A percentile compares a stretch with the other conserved stretches of the same genome.
These are phyloP conservation scores for Edolisoma coerulescens DNA, from an alignment of 2,113 vertebrate genomes.

Conservation along the genomic window DNA sequence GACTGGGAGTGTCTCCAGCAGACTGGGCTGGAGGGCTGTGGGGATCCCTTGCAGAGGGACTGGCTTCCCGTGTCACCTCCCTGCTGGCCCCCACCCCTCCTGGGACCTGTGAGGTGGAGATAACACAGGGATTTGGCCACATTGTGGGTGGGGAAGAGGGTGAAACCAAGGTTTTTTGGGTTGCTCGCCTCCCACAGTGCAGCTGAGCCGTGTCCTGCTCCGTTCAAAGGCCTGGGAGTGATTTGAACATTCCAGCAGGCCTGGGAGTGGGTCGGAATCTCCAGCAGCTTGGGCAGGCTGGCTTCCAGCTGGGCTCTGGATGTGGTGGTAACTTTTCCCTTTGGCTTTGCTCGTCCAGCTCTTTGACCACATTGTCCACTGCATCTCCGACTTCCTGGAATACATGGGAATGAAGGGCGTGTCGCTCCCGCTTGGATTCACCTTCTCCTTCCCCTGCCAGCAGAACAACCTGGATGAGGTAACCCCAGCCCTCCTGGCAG, in stretches of 20 bases:
- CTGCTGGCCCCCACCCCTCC: background rate
- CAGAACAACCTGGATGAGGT: conserved; percentile 92
- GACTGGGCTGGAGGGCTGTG: background rate
- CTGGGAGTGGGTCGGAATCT: background rate
- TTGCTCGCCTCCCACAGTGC: background rate
- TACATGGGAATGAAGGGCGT: conserved; percentile 94
- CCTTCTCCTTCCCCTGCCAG: conserved; percentile 95
- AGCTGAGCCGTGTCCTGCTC: background rate
- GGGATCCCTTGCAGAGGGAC: background rate
- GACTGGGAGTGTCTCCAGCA: background rate
- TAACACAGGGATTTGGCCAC: fast-evolving
- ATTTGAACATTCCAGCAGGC: background rate
- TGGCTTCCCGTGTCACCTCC: fast-evolving
- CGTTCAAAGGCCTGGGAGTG: background rate
- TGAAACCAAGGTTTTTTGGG: background rate
- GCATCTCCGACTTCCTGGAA: conserved; percentile 91
- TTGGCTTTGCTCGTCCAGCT: conserved; percentile 72
- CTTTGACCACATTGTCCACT: conserved; percentile 91
- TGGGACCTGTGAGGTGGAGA: background rate
- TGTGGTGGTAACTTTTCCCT: background rate
- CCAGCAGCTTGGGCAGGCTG: background rate
- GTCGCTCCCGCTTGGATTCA: conserved; percentile 90
- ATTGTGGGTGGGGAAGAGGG: background rate
- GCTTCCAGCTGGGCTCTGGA: background rate
- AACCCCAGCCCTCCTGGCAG: background rate